Base-by-base conservation (phyloP, 2,113 vertebrate genomes). In the Ameiurus melas region DNA sequence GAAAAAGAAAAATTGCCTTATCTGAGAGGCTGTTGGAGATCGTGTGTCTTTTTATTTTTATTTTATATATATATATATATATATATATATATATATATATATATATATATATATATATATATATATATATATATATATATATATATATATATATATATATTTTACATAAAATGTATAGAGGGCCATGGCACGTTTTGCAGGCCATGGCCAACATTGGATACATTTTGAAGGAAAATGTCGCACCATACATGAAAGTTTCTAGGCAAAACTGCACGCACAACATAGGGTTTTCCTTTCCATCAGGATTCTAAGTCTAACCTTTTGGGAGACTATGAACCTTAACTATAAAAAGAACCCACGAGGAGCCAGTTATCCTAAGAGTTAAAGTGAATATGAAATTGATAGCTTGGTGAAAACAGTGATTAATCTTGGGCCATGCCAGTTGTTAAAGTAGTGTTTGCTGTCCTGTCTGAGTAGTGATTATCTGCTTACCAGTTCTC, bases 371-470 rank as follows among this genome's bases (percentile, higher is more conserved):
- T 53, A 78, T 51, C 43, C 39, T 55, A 55, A 80, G 17, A 80
- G n/a, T 80, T 80, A 33, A 33, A 57, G 1, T 80, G 17, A 80
- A 33, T 80, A 57, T 80, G 14, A 55, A 80, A 55, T 19, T 80
- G 27, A n/a, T 78, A 20, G 36, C 39, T 60, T 39, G 22, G 47
- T 64, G 47, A 79, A 89, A 87, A 87, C 86, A 87, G 60, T 85
- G 55, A 83, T 91, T 87, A 87, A 85, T 89, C 83, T 87, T 83
- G 51, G 73, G 43, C 53, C 53, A 77, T 85, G 77, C 43, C 81
- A 82, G 83, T 73, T 75, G 62, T 79, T 27, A 84, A 85, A 58
- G 78, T 83, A 78, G 51, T 60, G 71, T 71, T 77, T 58, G 57
- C 88, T 57, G 33, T 83, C 80, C 60, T 57, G 47, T 77, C 82